Evolutionary conservation across 2,113 vertebrate species (phyloP), one percentile per base, ranked within the genome.

Genomic region (Vidua macroura): DNA sequence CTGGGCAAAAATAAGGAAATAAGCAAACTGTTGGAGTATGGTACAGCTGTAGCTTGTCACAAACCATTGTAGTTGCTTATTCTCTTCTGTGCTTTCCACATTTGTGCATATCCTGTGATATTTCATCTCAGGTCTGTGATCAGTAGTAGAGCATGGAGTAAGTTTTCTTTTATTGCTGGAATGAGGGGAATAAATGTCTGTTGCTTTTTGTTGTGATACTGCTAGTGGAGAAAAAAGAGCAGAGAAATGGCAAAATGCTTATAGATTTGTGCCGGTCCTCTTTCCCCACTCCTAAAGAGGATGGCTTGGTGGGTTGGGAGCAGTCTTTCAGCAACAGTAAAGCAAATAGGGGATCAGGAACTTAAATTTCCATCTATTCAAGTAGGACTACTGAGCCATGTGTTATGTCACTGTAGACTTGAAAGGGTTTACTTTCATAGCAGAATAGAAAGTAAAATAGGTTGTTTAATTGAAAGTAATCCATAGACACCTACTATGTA

Each of bases 381-480:
- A 41, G 33, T 11, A 44, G 37, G 51, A 46, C 33, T 87, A 53
- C 31, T 39, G 41, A 80, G 51, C 66, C n/a, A 15, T 41, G 25
- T 25, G 19, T 52, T 92, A 21, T 37, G 87, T 88, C 66, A 68
- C 12, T 60, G 44, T 64, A 60, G 31, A 33, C 58, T 82, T 55
- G 53, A 85, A 94, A 83, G 48, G 12, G 43, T 48, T 88, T 77
- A 41, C 75, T 83, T 92, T 58, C 18, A 12, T 73, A 92, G 64
- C 27, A 66, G 41, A 90, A 68, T 13, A 60, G 44, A 74, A 89
- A 77, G 49, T 73, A 91, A 89, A 90, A 31, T 6, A 52, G 86
- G 75, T 74, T 91, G 44, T 75, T 92, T 91, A 91, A 90, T 72
- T 87, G 72, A 63, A 93, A 88, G 68, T 77, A 91, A 96, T 93